These are phyloP conservation scores for Lepus townsendii DNA, from an alignment of 2,797 vertebrate genomes.

Conservation along the genomic window DNA sequence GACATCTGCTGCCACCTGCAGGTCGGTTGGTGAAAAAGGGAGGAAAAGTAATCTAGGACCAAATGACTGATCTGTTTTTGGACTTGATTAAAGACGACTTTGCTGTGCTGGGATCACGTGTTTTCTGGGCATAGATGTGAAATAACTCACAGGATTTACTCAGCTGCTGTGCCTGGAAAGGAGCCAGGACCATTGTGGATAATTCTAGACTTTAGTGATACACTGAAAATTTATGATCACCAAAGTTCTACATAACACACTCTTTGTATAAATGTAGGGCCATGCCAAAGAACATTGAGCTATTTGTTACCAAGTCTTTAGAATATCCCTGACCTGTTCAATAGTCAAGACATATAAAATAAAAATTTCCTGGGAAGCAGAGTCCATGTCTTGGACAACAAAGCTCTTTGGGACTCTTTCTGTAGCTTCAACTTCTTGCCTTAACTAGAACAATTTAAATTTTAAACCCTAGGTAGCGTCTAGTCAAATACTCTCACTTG, in stretches of 20 bases:
- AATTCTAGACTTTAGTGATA: conserved; percentile 41
- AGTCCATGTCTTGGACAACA: background rate
- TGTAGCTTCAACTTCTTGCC: background rate
- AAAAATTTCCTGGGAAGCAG: background rate
- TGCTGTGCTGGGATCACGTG: conserved; percentile 36
- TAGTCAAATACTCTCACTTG: background rate
- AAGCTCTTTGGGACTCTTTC: background rate
- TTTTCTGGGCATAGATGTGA: conserved; percentile 55
- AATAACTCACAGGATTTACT: conserved; percentile 61
- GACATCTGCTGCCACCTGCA: conserved; percentile 87
- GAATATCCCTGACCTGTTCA: background rate
- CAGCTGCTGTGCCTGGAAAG: conserved; percentile 64
- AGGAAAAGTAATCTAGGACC: background rate
- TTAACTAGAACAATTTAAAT: background rate
- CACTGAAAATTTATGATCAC: background rate
- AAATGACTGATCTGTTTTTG: conserved; percentile 48
- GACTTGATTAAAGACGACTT: conserved; percentile 60
- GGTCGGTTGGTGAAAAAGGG: conserved; percentile 63
- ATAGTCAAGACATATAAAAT: background rate
- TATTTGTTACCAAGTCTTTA: background rate
- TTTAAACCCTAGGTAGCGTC: background rate
- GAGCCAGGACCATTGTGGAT: conserved; percentile 33
- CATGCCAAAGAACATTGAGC: background rate
- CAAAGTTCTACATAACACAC: background rate
- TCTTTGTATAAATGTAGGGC: background rate